Conservation (phyloP, 2,888 invertebrate species). For the Thereva unica region DNA sequence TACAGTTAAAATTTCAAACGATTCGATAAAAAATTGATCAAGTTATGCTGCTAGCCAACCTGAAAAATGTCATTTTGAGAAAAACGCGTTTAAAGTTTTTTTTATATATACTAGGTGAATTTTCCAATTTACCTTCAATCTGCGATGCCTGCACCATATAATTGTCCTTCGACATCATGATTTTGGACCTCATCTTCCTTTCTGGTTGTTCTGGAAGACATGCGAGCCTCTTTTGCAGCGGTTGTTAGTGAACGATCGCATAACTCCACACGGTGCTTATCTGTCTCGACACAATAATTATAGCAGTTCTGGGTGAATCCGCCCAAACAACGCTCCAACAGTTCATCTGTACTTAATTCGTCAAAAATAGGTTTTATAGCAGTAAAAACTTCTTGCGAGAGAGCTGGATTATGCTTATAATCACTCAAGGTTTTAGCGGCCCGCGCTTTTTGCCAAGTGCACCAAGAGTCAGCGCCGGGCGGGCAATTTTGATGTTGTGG, state of each 20-base stretch:
- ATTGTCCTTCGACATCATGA: too few species aligned
- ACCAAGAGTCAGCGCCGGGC: constrained; percentile 9
- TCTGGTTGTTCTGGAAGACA: too few species aligned
- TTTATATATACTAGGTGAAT: too few species aligned
- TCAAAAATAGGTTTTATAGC: constrained; percentile 24
- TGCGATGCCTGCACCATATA: too few species aligned
- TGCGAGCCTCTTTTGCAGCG: not conserved
- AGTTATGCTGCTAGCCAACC: too few species aligned
- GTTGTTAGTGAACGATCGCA: not conserved
- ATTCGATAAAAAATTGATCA: too few species aligned
- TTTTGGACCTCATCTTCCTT: too few species aligned
- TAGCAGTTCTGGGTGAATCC: constrained; percentile 18
- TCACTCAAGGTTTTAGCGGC: constrained; percentile 10
- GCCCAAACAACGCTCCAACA: constrained; percentile 11
- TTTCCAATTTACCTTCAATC: too few species aligned
- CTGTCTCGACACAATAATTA: constrained; percentile 31
- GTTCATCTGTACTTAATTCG: constrained; percentile 23
- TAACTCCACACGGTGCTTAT: not conserved
- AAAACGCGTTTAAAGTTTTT: too few species aligned
- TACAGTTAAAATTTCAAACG: too few species aligned
- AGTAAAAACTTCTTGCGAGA: not conserved
- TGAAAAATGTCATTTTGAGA: too few species aligned
- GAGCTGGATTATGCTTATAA: constrained; percentile 26
- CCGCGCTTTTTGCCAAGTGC: constrained; percentile 21
- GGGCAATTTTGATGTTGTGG: constrained; percentile 19